Evolutionary conservation across 2,888 invertebrate genomes (phyloP).

Genomic region (Sicus ferrugineus): DNA sequence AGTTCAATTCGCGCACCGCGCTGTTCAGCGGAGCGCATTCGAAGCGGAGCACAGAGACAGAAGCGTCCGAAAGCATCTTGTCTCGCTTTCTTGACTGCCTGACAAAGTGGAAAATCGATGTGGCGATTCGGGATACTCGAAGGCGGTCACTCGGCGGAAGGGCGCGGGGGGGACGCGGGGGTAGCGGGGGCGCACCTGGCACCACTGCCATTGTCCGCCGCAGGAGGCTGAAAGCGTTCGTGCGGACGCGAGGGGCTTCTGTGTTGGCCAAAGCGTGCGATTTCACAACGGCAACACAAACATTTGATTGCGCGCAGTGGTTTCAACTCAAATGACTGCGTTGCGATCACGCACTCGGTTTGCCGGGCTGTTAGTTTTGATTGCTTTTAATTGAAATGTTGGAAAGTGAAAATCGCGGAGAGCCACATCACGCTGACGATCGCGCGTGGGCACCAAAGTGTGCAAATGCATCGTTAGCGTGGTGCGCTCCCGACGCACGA

Average conservation of each 20-base stretch:
- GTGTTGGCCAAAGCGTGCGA: slow-evolving; percentile 40
- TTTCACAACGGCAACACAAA: slow-evolving; percentile 34
- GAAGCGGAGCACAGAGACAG: slow-evolving; percentile 21
- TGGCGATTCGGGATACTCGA: slow-evolving; percentile 53
- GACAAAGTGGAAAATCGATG: slow-evolving; percentile 57
- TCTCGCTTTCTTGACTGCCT: slow-evolving; percentile 56
- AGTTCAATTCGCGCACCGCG: slow-evolving; percentile 19
- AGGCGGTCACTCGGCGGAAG: slow-evolving; percentile 8
- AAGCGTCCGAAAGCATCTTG: slow-evolving; percentile 40
- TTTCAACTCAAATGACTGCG: slow-evolving; percentile 11
- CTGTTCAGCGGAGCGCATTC: slow-evolving; percentile 40
- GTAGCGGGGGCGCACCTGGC: slow-evolving; percentile 37
- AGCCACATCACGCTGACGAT: background rate
- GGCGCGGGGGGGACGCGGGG: slow-evolving; percentile 13
- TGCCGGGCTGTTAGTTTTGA: background rate
- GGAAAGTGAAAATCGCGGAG: background rate
- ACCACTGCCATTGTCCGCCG: slow-evolving; percentile 26
- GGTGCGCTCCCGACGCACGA: background rate
- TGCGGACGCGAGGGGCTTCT: slow-evolving; percentile 32
- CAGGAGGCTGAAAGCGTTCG: background rate
- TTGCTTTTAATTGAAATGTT: slow-evolving; percentile 10
- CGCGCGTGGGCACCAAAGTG: background rate
- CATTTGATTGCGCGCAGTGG: slow-evolving; percentile 37
- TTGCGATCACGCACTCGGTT: slow-evolving; percentile 22
- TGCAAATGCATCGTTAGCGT: background rate